These are phyloP conservation scores for Idris sp. DNA, from an alignment of 1,140 invertebrate species.

Conservation along the genomic window DNA sequence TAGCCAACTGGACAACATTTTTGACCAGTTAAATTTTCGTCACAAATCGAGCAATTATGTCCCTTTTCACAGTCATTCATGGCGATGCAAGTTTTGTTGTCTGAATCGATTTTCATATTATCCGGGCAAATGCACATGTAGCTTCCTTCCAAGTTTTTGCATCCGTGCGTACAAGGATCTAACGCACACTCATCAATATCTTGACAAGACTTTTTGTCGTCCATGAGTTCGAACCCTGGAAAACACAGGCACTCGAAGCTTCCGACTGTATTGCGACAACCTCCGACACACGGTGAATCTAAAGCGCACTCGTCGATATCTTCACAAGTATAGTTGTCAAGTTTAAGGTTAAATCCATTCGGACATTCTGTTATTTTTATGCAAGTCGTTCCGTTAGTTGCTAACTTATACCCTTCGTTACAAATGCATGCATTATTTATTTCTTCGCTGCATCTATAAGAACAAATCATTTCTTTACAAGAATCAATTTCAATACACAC, in stretches of 20 bases:
- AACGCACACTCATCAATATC: conserved; percentile 77
- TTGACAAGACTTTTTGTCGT: conserved; percentile 74
- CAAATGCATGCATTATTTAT: conserved; percentile 81
- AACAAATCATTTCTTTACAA: conserved; percentile 44
- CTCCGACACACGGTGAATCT: conserved; percentile 76
- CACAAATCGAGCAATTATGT: conserved; percentile 75
- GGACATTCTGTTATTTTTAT: conserved; percentile 80
- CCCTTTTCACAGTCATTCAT: conserved; percentile 72
- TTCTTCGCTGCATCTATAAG: conserved; percentile 51
- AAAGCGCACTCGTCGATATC: conserved; percentile 83
- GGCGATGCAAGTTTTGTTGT: conserved; percentile 78
- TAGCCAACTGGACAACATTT: conserved; percentile 80
- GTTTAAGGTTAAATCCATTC: conserved; percentile 83
- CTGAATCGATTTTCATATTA: conserved; percentile 74
- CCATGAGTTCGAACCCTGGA: conserved; percentile 67
- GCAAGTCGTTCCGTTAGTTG: conserved; percentile 67
- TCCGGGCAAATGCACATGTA: conserved; percentile 81
- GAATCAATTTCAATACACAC: conserved; percentile 67
- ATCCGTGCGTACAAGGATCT: conserved; percentile 79
- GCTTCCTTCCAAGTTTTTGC: conserved; percentile 82
- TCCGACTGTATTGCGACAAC: conserved; percentile 80
- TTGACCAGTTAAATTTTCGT: conserved; percentile 72
- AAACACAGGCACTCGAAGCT: conserved; percentile 78
- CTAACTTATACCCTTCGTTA: conserved; percentile 83
- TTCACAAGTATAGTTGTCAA: conserved; percentile 79